Evolutionary conservation across 2,888 invertebrate species (phyloP), one percentile per base, ranked within the genome.

Genomic region (Hyposoter didymator): DNA sequence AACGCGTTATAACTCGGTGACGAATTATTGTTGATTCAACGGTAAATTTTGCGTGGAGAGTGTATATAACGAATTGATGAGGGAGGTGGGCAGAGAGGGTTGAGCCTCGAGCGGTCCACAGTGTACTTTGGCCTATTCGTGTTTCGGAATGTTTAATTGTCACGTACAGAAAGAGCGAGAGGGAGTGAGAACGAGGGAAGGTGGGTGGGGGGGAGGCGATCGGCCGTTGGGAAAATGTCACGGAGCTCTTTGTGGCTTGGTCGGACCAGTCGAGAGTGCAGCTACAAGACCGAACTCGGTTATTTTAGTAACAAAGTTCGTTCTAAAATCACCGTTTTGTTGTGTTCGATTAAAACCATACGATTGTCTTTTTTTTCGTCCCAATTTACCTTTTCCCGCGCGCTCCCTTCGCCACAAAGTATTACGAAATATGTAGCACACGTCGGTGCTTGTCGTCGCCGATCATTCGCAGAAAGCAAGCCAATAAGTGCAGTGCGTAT

Each of bases 71-170:
- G 62, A 59, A 78, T 62, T 39, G 43, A 74, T n/a, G 74, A 74
- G 19, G 32, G 47, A 32, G 67, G 2, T 5, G 35, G 10, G 73
- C 7, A 14, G 28, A 12, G 55, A 28, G 39, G 66, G 35, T 17
- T 17, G 49, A n/a, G 35, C 39, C 43, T 59, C 28, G 78, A 67
- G 62, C 55, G 52, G 43, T 78, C 78, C 67, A 83, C 59, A 73
- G 73, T 73, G 43, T 32, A 47, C 62, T 59, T 12, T 43, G 28
- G 32, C 10, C 64, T 47, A 70, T 73, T 80, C 52, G 64, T 52
- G 64, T 64, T 73, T 80, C 52, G 73, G 59, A 76, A 75, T 69
- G 45, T 72, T 78, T 83, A 73, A 78, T 78, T 78, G 66, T 67
- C 72, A 78, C 78, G 78, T 47, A 52, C 66, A 72, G 66, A 47